A percentile compares a stretch with the other conserved stretches of the same genome.
Conservation (phyloP, 2,797 vertebrate genomes). For the Syngnathus acus region DNA sequence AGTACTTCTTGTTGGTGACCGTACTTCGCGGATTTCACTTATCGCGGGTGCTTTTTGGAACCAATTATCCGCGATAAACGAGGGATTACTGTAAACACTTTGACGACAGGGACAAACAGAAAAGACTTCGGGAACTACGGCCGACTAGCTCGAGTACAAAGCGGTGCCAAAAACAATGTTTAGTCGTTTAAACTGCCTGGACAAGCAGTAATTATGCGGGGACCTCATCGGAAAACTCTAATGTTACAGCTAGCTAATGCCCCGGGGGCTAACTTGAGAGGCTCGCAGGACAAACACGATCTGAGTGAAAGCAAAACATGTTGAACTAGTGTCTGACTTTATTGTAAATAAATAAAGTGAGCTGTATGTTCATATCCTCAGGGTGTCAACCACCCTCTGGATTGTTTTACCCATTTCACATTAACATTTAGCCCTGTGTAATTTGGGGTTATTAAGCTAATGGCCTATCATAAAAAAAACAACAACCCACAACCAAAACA, state of each 20-base stretch:
- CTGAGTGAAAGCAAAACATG: conserved; percentile 59
- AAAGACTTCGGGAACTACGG: conserved; percentile 21
- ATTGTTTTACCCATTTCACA: not conserved
- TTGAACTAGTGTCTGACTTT: conserved; percentile 49
- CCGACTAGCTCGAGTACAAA: conserved; percentile 14
- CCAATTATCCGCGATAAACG: no score
- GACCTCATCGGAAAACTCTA: conserved; percentile 45
- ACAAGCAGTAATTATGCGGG: conserved; percentile 34
- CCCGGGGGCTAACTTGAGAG: conserved; percentile 45
- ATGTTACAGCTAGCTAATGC: conserved; percentile 53
- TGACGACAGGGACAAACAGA: conserved; percentile 1
- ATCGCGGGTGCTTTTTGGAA: no score
- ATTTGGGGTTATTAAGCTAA: conserved; percentile 13
- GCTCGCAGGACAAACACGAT: conserved; percentile 58
- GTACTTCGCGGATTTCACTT: no score
- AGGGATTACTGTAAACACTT: no score
- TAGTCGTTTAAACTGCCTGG: conserved; percentile 31
- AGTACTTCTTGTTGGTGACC: no score
- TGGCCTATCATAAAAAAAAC: conserved; percentile 7
- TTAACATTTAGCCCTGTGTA: conserved; percentile 17
- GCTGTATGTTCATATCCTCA: conserved; percentile 23
- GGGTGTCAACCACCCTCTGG: not conserved
- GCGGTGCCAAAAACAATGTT: conserved; percentile 31
- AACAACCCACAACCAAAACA: conserved; percentile 12
- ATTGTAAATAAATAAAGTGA: conserved; percentile 29